Conservation (phyloP, 1,140 invertebrate genomes). For the Caenorhabditis inopinata region DNA sequence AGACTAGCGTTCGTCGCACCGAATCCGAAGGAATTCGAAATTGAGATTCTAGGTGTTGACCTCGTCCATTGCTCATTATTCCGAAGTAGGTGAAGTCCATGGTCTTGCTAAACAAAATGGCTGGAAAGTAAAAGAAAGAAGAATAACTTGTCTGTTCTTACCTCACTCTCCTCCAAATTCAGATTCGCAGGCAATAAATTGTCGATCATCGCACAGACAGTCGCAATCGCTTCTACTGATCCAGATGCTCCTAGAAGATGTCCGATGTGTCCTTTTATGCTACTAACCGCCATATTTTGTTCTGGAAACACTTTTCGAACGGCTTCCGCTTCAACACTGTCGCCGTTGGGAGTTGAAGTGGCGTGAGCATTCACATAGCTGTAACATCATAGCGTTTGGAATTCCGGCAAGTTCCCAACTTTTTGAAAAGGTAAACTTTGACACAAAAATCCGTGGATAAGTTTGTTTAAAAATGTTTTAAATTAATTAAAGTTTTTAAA, state of each 20-base stretch:
- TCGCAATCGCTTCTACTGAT: constrained; percentile 84
- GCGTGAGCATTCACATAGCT: constrained; percentile 93
- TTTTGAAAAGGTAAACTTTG: too few species aligned
- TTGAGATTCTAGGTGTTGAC: constrained; percentile 71
- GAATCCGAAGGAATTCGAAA: constrained; percentile 98
- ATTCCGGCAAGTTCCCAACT: too few species aligned
- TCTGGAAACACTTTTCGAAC: constrained; percentile 69
- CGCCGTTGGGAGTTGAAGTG: constrained; percentile 92
- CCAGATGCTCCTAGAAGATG: constrained; percentile 93
- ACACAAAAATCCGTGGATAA: too few species aligned
- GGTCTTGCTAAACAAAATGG: background rate
- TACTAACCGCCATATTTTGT: background rate
- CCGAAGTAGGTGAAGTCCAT: background rate
- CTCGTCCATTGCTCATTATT: constrained; percentile 65
- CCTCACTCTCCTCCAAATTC: constrained; percentile 73
- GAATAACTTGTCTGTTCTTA: too few species aligned
- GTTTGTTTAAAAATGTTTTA: too few species aligned
- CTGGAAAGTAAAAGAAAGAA: too few species aligned
- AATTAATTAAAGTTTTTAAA: too few species aligned
- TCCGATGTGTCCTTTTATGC: constrained; percentile 76
- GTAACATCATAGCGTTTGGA: background rate
- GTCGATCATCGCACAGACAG: constrained; percentile 77
- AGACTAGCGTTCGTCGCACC: constrained; percentile 93
- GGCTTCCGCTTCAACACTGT: constrained; percentile 83
- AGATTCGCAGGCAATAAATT: constrained; percentile 82